Percentiles rank a stretch among this genome's conserved stretches.
Evolutionary conservation across 2,888 invertebrate species (phyloP).

Genomic region (Xanthorhoe designata): DNA sequence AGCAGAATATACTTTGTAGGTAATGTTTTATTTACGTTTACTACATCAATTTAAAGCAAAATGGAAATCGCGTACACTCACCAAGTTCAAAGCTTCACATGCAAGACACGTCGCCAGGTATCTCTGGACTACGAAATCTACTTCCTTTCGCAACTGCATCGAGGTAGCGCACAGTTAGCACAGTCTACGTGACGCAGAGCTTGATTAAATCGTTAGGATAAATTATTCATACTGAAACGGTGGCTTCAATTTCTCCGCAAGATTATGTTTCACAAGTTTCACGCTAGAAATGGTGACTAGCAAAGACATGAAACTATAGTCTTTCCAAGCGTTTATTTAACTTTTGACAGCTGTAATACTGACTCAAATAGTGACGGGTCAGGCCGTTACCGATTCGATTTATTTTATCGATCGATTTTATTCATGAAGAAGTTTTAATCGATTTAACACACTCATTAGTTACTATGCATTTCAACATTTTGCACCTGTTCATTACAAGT

Average conservation of each 20-base stretch:
- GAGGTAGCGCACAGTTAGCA: constrained; percentile 9
- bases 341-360: no score
- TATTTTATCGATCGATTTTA: no score
- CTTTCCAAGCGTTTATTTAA: no score
- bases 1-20: no score
- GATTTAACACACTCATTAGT: no score
- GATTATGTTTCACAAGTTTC: background rate
- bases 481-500: no score
- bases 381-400: no score
- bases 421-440: no score
- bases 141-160: constrained; percentile 18
- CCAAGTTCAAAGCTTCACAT: background rate
- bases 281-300: background rate
- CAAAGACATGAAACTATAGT: background rate
- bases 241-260: background rate
- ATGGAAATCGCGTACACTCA: constrained; percentile 3
- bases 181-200: constrained; percentile 2
- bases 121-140: constrained; percentile 14
- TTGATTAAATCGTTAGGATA: constrained; percentile 3
- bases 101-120: constrained; percentile 11
- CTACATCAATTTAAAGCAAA: background rate
- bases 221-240: background rate
- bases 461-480: no score
- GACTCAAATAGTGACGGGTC: no score
- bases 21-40: no score